Conservation (phyloP, 2,888 invertebrate genomes). For the Diaprepes abbreviatus region DNA sequence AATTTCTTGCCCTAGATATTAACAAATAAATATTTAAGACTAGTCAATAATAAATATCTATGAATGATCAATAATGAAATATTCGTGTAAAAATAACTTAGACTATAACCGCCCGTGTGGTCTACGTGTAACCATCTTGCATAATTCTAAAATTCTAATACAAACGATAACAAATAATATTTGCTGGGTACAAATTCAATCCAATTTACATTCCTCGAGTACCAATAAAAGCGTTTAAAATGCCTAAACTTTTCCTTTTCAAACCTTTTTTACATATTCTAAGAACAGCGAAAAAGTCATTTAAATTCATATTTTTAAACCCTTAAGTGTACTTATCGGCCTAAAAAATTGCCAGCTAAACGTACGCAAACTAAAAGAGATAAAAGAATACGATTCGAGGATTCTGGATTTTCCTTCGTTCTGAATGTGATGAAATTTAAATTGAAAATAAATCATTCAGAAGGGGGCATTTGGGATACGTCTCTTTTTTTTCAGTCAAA, state of each 20-base stretch:
- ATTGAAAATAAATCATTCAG: conserved; percentile 31
- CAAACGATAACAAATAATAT: neutral
- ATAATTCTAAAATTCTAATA: conserved; percentile 3
- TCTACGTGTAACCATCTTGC: too few species aligned
- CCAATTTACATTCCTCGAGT: neutral
- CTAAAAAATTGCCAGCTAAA: conserved; percentile 17
- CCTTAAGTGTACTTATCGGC: conserved; percentile 16
- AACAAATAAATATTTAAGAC: too few species aligned
- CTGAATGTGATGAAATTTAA: conserved; percentile 27
- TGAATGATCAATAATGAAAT: too few species aligned
- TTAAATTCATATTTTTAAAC: conserved; percentile 22
- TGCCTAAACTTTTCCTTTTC: conserved; percentile 5
- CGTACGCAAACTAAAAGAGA: conserved; percentile 21
- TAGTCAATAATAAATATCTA: too few species aligned
- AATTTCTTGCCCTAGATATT: too few species aligned
- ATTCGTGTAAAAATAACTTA: too few species aligned
- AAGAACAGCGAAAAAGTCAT: conserved; percentile 8
- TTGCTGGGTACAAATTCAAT: conserved; percentile 1
- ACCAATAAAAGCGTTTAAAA: conserved; percentile 3
- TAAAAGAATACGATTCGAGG: conserved; percentile 20
- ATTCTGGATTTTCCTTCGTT: conserved; percentile 16
- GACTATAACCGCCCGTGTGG: too few species aligned
- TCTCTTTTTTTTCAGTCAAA: neutral
- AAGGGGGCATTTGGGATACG: conserved; percentile 7
- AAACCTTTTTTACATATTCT: conserved; percentile 6